Percentiles rank a stretch among this genome's conserved stretches.
Evolutionary conservation across 2,797 vertebrate species (phyloP).

Genomic region (Xiphophorus birchmanni): DNA sequence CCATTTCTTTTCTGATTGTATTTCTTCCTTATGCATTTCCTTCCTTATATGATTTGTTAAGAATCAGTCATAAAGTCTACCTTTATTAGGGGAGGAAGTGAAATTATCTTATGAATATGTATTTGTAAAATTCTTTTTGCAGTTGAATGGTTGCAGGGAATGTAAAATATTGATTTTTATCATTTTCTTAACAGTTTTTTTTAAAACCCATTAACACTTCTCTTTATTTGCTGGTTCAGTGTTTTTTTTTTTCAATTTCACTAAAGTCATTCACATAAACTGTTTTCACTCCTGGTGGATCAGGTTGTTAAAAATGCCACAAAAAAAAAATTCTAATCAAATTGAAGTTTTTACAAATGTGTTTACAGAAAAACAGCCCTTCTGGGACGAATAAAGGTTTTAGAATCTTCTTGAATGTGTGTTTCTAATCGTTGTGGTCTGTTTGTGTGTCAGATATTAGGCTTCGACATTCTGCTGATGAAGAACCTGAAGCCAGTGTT

Average conservation of each 20-base stretch:
- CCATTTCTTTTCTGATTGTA: background rate
- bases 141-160: too few species aligned
- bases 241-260: background rate
- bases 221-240: too few species aligned
- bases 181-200: too few species aligned
- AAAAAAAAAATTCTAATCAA: background rate
- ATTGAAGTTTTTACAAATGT: background rate
- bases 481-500: constrained; percentile 95
- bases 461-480: constrained; percentile 98
- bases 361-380: background rate
- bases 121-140: too few species aligned
- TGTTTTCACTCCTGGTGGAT: background rate
- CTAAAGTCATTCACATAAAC: background rate
- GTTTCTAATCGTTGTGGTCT: background rate
- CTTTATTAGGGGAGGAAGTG: background rate
- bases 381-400: background rate
- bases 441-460: constrained; percentile 87
- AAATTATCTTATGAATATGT: background rate
- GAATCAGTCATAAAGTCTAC: background rate
- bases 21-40: background rate
- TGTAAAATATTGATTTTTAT: too few species aligned
- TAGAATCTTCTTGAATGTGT: background rate
- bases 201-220: too few species aligned
- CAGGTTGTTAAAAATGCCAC: background rate
- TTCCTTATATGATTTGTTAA: background rate